Conservation (phyloP, 2,797 vertebrate genomes). For the Pelodytes ibericus region DNA sequence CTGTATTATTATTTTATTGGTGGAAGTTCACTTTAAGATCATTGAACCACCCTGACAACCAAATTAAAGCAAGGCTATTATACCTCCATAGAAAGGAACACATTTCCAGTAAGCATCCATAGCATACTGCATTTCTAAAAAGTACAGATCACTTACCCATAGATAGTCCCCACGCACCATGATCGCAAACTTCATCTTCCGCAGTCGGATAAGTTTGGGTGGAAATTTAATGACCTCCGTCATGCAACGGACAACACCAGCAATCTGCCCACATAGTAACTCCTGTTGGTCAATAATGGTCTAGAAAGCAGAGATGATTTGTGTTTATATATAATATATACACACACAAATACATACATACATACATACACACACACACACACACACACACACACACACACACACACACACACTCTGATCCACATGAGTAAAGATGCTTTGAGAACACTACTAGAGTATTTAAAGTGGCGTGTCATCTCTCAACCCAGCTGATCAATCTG, state of each 20-base stretch:
- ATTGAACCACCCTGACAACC: too few relatives aligned
- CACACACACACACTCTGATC: too few relatives aligned
- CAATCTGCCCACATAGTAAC: conserved; percentile 91
- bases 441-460: too few relatives aligned
- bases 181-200: conserved; percentile 85
- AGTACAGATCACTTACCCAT: conserved; percentile 87
- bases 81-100: neutral
- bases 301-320: conserved; percentile 64
- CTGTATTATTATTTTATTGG: too few relatives aligned
- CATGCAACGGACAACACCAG: conserved; percentile 84
- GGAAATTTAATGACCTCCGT: conserved; percentile 81
- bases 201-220: conserved; percentile 78
- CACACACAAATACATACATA: too few relatives aligned
- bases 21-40: too few relatives aligned
- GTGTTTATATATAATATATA: too few relatives aligned
- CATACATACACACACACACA: too few relatives aligned
- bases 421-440: too few relatives aligned
- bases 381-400: too few relatives aligned
- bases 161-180: conserved; percentile 81
- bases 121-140: neutral
- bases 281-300: conserved; percentile 86
- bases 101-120: neutral
- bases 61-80: neutral
- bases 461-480: too few relatives aligned
- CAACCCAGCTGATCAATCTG: too few relatives aligned